Base-by-base conservation (phyloP, 1,140 invertebrate species). In the Leguminivora glycinivorella region DNA sequence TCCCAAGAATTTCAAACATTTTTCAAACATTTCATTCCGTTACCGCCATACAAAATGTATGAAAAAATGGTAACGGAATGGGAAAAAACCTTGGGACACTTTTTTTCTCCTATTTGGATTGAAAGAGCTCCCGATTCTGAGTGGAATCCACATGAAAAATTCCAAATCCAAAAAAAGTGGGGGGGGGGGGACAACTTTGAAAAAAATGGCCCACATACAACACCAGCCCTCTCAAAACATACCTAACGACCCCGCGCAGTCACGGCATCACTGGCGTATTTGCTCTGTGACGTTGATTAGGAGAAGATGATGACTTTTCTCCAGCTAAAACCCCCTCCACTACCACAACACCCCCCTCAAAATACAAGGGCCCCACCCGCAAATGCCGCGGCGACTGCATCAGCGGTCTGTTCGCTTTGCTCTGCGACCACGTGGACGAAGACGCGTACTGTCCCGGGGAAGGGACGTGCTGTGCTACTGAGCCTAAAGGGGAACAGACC, bases 211-310 rank as follows among this genome's bases (percentile, higher is more conserved):
- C n/a, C n/a, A n/a, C n/a, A n/a, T n/a, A 83, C 85, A 14, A 90
- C 87, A 0, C 76, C 80, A 7, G 80, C 86, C 67, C 80, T 80
- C 56, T 56, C 56, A 75, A 77, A 76, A 81, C 63, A 91, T n/a
- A n/a, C n/a, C n/a, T 90, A 75, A 83, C 1, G 56, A 24, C 7
- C 73, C 83, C 2, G 82, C 92, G 94, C 24, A 97, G 97, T 0
- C 96, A 97, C 76, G 98, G 97, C 84, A 95, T 97, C 70, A 95
- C 93, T 67, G 95, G 95, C 0, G 89, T 98, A 12, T 95, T 97
- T 97, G 26, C 94, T 98, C 68, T 98, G 97, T 82, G 96, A 98
- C 76, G 94, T 97, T 34, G 96, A 98, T 77, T 87, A 93, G 0
- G 94, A 96, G 4, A 96, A 95, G 0, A n/a, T 91, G 92, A 29